These are phyloP conservation scores for Aleiodes alternator DNA, from an alignment of 2,888 invertebrate species.

Conservation along the genomic window DNA sequence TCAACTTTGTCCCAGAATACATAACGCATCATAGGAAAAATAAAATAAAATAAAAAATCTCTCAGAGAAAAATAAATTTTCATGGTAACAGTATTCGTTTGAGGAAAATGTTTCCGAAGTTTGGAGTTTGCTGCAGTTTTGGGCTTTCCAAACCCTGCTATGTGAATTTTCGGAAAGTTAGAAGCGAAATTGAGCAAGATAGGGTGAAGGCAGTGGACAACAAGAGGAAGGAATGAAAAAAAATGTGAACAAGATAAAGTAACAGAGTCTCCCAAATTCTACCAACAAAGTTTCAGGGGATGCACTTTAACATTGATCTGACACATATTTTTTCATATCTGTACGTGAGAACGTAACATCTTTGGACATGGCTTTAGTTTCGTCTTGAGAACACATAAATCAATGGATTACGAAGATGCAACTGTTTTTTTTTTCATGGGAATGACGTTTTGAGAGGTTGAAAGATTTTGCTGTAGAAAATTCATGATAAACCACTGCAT, in stretches of 20 bases:
- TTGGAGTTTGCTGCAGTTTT: not conserved
- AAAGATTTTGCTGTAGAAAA: too few species aligned
- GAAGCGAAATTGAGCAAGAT: slow-evolving; percentile 8
- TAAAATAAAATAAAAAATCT: not conserved
- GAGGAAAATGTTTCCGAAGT: slow-evolving; percentile 17
- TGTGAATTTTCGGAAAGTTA: slow-evolving; percentile 11
- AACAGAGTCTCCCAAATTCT: too few species aligned
- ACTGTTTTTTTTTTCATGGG: too few species aligned
- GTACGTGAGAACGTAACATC: too few species aligned
- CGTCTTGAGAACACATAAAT: too few species aligned
- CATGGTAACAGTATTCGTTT: not conserved
- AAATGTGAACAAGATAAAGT: not conserved
- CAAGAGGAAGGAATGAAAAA: not conserved
- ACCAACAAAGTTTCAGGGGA: too few species aligned
- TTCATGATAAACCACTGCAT: too few species aligned
- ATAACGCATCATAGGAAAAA: slow-evolving; percentile 8
- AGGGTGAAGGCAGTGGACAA: not conserved
- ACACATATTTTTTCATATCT: too few species aligned
- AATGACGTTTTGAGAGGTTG: too few species aligned
- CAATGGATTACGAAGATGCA: too few species aligned
- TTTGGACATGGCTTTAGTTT: too few species aligned
- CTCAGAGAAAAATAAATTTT: not conserved
- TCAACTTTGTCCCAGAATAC: slow-evolving; percentile 15
- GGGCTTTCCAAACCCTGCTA: not conserved
- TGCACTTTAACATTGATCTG: too few species aligned